Evolutionary conservation across 2,797 vertebrate species (phyloP).

Genomic region (Megalops cyprinoides): DNA sequence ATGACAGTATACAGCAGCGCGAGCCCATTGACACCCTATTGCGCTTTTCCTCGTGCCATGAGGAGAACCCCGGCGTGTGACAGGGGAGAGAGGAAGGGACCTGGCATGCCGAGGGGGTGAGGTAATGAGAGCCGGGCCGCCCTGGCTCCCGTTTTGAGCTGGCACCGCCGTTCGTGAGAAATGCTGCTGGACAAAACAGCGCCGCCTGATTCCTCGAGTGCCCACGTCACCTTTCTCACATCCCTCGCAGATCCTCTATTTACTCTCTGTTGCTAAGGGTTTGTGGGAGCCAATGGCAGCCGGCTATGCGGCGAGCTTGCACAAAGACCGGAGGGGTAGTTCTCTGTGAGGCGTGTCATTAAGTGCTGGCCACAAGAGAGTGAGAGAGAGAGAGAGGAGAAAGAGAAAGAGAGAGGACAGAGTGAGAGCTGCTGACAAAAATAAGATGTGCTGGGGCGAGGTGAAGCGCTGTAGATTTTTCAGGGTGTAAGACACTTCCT

Average conservation of each 20-base stretch:
- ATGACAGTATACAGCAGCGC: not conserved
- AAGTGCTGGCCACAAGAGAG: not conserved
- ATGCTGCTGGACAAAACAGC: constrained; percentile 27
- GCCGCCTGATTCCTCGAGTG: constrained; percentile 43
- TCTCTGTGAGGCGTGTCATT: not conserved
- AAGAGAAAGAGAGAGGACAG: no score
- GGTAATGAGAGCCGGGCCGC: constrained; percentile 54
- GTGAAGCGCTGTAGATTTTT: not conserved
- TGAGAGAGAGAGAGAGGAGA: no score
- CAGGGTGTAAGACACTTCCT: not conserved
- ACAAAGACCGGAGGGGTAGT: not conserved
- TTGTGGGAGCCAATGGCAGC: constrained; percentile 20
- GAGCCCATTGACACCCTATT: not conserved
- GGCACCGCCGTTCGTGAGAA: constrained; percentile 59
- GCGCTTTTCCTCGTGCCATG: constrained; percentile 27
- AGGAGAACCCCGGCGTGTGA: constrained; percentile 49
- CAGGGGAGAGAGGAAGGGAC: constrained; percentile 51
- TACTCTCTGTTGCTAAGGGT: constrained; percentile 49
- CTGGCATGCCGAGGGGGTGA: constrained; percentile 54
- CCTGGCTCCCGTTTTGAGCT: constrained; percentile 45
- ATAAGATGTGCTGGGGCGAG: not conserved
- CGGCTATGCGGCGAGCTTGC: not conserved
- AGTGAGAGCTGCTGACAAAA: not conserved
- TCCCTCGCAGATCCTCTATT: constrained; percentile 37
- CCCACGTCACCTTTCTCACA: constrained; percentile 30